Evolutionary conservation across 2,888 invertebrate genomes (phyloP).

Genomic region (Drosophila mulleri): DNA sequence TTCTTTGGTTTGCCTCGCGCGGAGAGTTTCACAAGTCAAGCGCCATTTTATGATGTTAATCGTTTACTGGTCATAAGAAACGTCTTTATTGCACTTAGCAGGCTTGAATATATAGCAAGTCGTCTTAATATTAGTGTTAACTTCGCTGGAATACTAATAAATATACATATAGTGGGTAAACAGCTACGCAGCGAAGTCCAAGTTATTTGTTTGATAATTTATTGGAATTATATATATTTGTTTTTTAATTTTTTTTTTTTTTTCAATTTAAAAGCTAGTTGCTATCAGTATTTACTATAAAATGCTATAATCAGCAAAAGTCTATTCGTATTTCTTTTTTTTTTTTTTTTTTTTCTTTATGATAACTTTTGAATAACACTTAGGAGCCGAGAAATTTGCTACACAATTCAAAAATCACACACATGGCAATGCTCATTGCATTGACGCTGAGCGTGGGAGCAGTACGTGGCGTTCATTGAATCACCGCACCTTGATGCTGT

Average conservation of each 20-base stretch:
- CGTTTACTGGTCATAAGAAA: constrained; percentile 53
- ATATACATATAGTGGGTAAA: not conserved
- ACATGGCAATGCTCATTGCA: constrained; percentile 12
- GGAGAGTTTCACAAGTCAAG: constrained; percentile 20
- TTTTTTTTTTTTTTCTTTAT: constrained; percentile 1
- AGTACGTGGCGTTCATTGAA: not conserved
- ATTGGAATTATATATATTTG: constrained; percentile 3
- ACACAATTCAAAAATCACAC: not conserved
- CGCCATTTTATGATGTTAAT: constrained; percentile 21
- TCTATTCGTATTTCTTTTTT: constrained; percentile 15
- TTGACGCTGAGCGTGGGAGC: not conserved
- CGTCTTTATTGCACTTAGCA: constrained; percentile 45
- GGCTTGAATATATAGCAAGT: constrained; percentile 18
- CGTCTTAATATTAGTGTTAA: constrained; percentile 2
- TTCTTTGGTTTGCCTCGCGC: constrained; percentile 16
- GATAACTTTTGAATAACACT: constrained; percentile 57
- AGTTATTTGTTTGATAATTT: constrained; percentile 11
- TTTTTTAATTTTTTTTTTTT: not conserved
- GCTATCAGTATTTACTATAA: constrained; percentile 39
- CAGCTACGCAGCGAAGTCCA: constrained; percentile 7
- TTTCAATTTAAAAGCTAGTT: constrained; percentile 30
- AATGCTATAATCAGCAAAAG: constrained; percentile 35
- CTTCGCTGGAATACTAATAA: not conserved
- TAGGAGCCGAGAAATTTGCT: constrained; percentile 20
- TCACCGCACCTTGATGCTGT: constrained; percentile 77